Conservation (phyloP, 2,797 vertebrate genomes). For the Typhlichthys subterraneus region DNA sequence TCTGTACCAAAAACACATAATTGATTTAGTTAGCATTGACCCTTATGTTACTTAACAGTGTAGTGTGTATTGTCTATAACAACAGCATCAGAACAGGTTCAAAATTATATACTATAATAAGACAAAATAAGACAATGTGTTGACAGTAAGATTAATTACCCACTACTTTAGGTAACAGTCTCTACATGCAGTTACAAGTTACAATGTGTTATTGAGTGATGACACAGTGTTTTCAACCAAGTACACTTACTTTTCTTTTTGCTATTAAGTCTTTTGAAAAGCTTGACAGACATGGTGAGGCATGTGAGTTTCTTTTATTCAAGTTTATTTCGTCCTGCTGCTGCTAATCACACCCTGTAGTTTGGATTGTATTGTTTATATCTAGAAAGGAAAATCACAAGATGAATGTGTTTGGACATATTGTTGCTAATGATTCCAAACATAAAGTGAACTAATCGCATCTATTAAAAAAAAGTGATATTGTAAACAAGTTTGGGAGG, state of each 20-base stretch:
- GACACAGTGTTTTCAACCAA: neutral
- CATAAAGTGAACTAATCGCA: too few relatives aligned
- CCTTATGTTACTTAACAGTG: neutral
- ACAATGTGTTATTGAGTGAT: neutral
- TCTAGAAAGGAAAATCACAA: constrained; percentile 37
- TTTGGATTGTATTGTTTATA: constrained; percentile 15
- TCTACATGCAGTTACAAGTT: too few relatives aligned
- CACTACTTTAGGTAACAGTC: too few relatives aligned
- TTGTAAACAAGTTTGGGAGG: too few relatives aligned
- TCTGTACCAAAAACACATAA: constrained; percentile 47
- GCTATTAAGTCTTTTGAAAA: constrained; percentile 52
- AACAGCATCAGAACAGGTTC: too few relatives aligned
- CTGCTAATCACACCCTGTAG: constrained; percentile 17
- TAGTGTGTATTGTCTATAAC: neutral
- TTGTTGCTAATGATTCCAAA: too few relatives aligned
- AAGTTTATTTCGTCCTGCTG: constrained; percentile 14
- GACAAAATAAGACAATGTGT: too few relatives aligned
- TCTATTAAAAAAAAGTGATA: too few relatives aligned
- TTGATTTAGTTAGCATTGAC: constrained; percentile 4
- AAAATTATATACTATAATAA: too few relatives aligned
- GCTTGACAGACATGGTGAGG: constrained; percentile 65
- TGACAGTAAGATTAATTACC: too few relatives aligned
- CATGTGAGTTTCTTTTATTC: constrained; percentile 16
- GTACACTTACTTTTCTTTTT: constrained; percentile 67
- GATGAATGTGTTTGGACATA: neutral